Conservation (phyloP, 2,113 vertebrate species). For the Coregonus clupeaformis region DNA sequence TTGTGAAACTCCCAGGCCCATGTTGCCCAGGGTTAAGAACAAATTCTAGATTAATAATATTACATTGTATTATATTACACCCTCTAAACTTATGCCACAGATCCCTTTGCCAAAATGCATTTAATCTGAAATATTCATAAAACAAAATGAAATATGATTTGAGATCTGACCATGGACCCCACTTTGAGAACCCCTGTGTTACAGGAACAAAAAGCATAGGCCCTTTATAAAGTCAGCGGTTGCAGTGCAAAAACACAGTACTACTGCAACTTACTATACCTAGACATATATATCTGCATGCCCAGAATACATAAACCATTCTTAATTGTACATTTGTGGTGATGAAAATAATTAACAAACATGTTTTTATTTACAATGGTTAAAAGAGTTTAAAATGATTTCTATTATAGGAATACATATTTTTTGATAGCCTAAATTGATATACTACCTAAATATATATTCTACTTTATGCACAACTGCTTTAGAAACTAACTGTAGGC, state of each 20-base stretch:
- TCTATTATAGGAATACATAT: conserved; percentile 26
- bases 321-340: conserved; percentile 54
- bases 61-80: too few relatives aligned
- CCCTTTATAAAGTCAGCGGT: conserved; percentile 53
- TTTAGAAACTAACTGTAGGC: conserved; percentile 24
- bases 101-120: too few relatives aligned
- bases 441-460: conserved; percentile 22
- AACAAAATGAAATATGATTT: too few relatives aligned
- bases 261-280: conserved; percentile 33
- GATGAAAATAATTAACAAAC: conserved; percentile 43
- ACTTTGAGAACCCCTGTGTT: not conserved
- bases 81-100: too few relatives aligned
- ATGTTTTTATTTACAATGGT: conserved; percentile 17
- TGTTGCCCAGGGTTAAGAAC: too few relatives aligned
- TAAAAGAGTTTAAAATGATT: conserved; percentile 17
- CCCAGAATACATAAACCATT: conserved; percentile 60
- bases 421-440: conserved; percentile 35
- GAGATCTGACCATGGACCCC: too few relatives aligned
- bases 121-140: too few relatives aligned
- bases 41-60: too few relatives aligned
- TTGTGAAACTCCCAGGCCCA: too few relatives aligned
- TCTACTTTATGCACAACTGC: conserved; percentile 49
- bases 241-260: conserved; percentile 51
- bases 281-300: conserved; percentile 56
- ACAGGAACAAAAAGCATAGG: conserved; percentile 37